Evolutionary conservation across 2,113 vertebrate species (phyloP).

Genomic region (Poeciliopsis retropinna): DNA sequence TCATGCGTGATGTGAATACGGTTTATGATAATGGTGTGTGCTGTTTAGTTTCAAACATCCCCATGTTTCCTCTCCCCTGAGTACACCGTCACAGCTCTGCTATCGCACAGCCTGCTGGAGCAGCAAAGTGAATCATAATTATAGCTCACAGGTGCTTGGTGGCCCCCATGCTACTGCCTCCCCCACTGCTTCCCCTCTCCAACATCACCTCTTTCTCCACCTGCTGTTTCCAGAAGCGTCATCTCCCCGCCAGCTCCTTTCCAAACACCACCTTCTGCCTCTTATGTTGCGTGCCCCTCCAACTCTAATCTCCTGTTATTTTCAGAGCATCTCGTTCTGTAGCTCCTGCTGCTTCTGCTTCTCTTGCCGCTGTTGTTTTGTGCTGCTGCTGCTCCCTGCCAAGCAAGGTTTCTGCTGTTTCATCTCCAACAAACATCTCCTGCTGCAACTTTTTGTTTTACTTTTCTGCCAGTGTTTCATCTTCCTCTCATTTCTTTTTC

Average conservation of each 20-base stretch:
- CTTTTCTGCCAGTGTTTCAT: conserved; percentile 3
- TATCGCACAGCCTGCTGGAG: conserved; percentile 27
- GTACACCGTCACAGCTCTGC: conserved; percentile 19
- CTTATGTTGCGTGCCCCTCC: conserved; percentile 4
- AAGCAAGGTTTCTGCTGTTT: neutral
- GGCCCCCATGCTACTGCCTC: conserved; percentile 22
- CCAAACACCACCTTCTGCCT: conserved; percentile 17
- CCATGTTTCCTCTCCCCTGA: conserved; percentile 17
- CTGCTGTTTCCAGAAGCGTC: conserved; percentile 8
- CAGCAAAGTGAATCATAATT: conserved; percentile 49
- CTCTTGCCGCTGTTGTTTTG: neutral
- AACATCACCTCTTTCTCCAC: conserved; percentile 35
- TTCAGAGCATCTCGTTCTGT: conserved; percentile 3
- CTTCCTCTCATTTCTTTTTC: neutral
- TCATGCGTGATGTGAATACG: neutral
- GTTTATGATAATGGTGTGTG: conserved; percentile 2
- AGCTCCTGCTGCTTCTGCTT: conserved; percentile 15
- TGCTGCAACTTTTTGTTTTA: conserved; percentile 7
- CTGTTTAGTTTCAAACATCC: conserved; percentile 10
- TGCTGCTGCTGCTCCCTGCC: conserved; percentile 1
- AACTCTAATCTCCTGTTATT: conserved; percentile 9
- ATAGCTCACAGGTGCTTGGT: conserved; percentile 52
- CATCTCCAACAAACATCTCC: neutral
- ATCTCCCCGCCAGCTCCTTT: neutral
- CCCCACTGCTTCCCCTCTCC: conserved; percentile 15